These are phyloP conservation scores for Gymnogyps californianus DNA, from an alignment of 2,113 vertebrate species.

Conservation along the genomic window DNA sequence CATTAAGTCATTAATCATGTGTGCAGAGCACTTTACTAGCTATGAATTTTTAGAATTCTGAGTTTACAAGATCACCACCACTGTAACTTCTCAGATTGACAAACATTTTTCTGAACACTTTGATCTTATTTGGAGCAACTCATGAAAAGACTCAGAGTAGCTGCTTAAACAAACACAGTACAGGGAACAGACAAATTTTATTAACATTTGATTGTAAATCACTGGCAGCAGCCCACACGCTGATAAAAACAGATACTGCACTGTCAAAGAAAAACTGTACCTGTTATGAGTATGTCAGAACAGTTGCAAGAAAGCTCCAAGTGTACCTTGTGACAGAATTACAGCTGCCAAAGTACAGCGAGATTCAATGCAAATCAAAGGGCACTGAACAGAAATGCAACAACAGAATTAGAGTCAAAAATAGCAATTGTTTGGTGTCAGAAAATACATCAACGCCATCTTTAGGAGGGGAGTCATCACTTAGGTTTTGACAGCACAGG, in stretches of 20 bases:
- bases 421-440: neutral
- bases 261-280: conserved; percentile 4
- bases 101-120: conserved; percentile 61
- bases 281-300: neutral
- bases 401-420: conserved; percentile 8
- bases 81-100: conserved; percentile 14
- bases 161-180: conserved; percentile 61
- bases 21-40: conserved; percentile 55
- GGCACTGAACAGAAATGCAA: neutral
- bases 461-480: neutral
- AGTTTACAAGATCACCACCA: conserved; percentile 38
- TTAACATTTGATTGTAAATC: conserved; percentile 55
- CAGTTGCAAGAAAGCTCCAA: neutral
- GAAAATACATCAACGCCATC: neutral
- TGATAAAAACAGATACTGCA: conserved; percentile 2
- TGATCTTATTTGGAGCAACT: conserved; percentile 64
- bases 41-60: conserved; percentile 63
- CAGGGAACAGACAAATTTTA: conserved; percentile 57
- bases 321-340: neutral
- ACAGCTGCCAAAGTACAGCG: neutral
- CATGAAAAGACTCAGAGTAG: conserved; percentile 43
- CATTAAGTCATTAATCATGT: conserved; percentile 64
- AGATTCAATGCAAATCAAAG: neutral
- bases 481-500: conserved; percentile 18
- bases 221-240: neutral